Percentiles rank a stretch among this genome's conserved stretches.
These are phyloP conservation scores for Acanthaster planci DNA, from an alignment of 35 echinoderm and acorn worm species.

Conservation along the genomic window DNA sequence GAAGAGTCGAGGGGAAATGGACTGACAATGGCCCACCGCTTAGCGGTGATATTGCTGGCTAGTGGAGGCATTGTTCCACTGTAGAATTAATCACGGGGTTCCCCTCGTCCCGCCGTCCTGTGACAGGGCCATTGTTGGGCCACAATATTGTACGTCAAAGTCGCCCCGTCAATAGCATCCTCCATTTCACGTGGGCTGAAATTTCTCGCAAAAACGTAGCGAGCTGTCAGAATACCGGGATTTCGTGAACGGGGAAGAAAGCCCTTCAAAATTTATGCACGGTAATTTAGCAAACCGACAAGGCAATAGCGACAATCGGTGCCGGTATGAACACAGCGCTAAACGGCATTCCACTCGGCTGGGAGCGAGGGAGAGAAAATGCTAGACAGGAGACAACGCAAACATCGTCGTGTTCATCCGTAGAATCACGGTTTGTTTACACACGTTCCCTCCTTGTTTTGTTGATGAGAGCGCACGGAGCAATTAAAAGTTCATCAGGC, in stretches of 20 bases:
- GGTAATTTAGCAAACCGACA: not conserved
- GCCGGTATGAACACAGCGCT: not conserved
- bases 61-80: conserved; percentile 1
- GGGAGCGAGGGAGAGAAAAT: not conserved
- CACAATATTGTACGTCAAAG: not conserved
- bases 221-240: no score
- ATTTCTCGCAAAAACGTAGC: no score
- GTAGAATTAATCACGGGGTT: not conserved
- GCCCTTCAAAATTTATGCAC: not conserved
- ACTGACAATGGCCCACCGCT: not conserved
- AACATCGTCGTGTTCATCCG: not conserved
- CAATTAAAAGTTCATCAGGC: not conserved
- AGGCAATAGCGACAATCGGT: not conserved
- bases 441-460: not conserved
- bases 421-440: not conserved
- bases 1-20: not conserved
- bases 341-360: not conserved
- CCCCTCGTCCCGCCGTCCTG: not conserved
- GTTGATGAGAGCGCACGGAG: not conserved
- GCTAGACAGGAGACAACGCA: not conserved
- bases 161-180: not conserved
- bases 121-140: not conserved
- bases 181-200: not conserved
- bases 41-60: not conserved
- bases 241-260: not conserved